Base-by-base conservation (phyloP, 2,888 invertebrate species). In the Didymodactylos carnosus region DNA sequence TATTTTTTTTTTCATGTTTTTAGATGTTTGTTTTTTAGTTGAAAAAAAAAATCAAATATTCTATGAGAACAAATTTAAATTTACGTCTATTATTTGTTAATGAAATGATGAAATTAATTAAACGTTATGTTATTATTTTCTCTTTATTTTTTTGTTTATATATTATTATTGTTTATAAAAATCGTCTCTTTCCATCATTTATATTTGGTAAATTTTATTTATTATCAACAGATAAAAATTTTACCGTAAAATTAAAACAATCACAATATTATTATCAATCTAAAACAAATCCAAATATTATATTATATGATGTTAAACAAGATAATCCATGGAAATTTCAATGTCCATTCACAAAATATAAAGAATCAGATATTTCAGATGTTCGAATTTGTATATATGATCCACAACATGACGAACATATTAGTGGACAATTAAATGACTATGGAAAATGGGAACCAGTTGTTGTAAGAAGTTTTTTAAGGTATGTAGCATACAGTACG, bases 381-480 rank as follows among this genome's bases (percentile, higher is more conserved):
- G 71, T 71, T 5, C 23, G 27, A 23, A 77, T 80, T 39, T 81
- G 81, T 76, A 76, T 79, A 25, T 78, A 80, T 71, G 75, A 77
- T n/a, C 72, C 76, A 0, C 72, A 73, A 11, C 70, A 76, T 35
- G 81, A 81, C 75, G 77, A 77, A 51, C 80, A 77, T 74, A 79
- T 81, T 51, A 80, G 80, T 10, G 77, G 76, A 13, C 77, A 78
- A 40, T 75, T 81, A 39, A 72, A 76, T 27, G 71, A 77, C 7
- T 76, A 75, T 27, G 80, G 81, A 10, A 72, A 80, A 29, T 81
- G 81, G 81, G 81, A 81, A 74, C 80, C 80, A 13, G 76, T 78
- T 43, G 78, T 80, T 75, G 79, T 79, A 11, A 73, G 72, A 70
- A 75, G 78, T 14, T 78, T 79, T 69, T 78, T 79, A 72, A 76